Base-by-base conservation (phyloP, 2,888 invertebrate genomes). In the Palloptera scutellata region DNA sequence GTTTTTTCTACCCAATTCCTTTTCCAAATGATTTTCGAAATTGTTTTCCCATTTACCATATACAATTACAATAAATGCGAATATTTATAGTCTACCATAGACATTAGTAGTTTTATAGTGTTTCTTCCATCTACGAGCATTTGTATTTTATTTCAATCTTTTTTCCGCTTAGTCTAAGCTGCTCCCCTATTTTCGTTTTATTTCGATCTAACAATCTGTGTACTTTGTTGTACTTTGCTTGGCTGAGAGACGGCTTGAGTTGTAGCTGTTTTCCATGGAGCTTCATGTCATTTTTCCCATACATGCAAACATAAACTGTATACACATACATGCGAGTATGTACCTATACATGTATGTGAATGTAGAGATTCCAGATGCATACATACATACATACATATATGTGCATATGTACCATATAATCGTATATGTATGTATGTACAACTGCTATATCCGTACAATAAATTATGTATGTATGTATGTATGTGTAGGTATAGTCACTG, bases 81-180 rank as follows among this genome's bases (percentile, higher is more conserved):
- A 15, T 15, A 10, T 8, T n/a, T 15, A 15, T 6, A n/a, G 48
- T 48, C 12, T 15, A 48, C 12, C 11, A 11, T 48, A 13, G 8
- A 11, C 12, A 15, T 48, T 48, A 13, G 48, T 15, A 48, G n/a
- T n/a, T 48, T 15, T n/a, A 8, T 48, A 15, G 6, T 48, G 8
- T 48, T 48, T 5, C 12, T 48, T 48, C 11, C 11, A 10, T 48
- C 11, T 30, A n/a, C n/a, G n/a, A n/a, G n/a, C n/a, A n/a, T 6
- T 30, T 40, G 12, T 57, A 41, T 42, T 67, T 59, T 59, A 13
- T 63, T 54, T 62, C 52, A 48, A 55, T 54, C 17, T 57, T 61
- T 41, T 72, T 75, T 70, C 71, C 73, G 73, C 72, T 71, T 73
- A 72, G 64, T 69, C 20, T 60, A 43, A 65, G 69, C 69, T 69